Evolutionary conservation across 1,140 invertebrate genomes (phyloP), one percentile per base, ranked within the genome.

Genomic region (Vollenhovia emeryi): DNA sequence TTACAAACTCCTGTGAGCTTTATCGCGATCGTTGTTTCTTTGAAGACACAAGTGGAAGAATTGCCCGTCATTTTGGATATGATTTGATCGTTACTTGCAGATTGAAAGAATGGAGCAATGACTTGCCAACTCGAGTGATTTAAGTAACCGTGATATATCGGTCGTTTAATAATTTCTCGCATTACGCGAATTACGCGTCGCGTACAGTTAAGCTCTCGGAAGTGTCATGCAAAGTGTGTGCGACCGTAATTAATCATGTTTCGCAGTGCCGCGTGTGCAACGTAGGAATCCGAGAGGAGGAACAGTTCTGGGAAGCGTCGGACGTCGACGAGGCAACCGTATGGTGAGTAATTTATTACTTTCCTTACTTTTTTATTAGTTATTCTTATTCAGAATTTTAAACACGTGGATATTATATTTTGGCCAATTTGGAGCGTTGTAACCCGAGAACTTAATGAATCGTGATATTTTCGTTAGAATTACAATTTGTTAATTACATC

Each of bases 91-190:
- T 59, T 59, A 59, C 0, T 30, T 30, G 13, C 57, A 27, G 57
- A 2, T 59, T 30, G 24, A 59, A 30, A 59, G 15, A 52, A 59
- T 59, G 57, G 13, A 27, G 24, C 57, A 30, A 15, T 59, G 5
- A 30, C 13, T 30, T 59, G 57, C 24, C 13, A 18, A 59, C 13
- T 30, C 57, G 13, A 59, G 57, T 59, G 57, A 59, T 59, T 59
- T 24, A 15, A 59, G 30, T 59, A 59, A 59, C 6, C 27, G 13
- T 59, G 6, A 59, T 27, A 55, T 24, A 55, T 11, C 11, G 27
- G 30, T 59, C 57, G 57, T 59, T 59, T 59, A 59, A 59, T 59
- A 59, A 30, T 59, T 59, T 59, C 27, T 59, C 57, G 57, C 13
- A 30, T 59, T 59, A 30, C 27, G 13, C 27, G 6, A 59, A 59